A percentile compares a stretch with the other conserved stretches of the same genome.
phyloP scores from a whole-genome alignment of 2,113 vertebrate genomes.

The Bungarus multicinctus region DNA sequence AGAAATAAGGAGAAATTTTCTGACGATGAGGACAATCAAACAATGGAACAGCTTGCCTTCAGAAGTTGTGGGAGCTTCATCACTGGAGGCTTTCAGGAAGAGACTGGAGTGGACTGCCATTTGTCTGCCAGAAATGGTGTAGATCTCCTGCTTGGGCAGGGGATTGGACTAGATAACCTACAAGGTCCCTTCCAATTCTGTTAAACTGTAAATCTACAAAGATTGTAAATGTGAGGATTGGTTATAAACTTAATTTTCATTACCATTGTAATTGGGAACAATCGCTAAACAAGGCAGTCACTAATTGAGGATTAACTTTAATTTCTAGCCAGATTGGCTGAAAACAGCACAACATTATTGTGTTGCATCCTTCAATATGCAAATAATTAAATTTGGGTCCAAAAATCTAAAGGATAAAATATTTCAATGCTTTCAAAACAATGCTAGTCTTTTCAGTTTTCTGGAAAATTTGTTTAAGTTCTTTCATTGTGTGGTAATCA shows the following conservation, averaged over 20 bases:
- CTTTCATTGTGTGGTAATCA: background rate
- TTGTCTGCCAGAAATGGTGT: too few species aligned
- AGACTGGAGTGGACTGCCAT: too few species aligned
- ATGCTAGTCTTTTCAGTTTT: background rate
- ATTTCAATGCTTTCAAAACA: background rate
- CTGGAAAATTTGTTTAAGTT: background rate
- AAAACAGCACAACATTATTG: background rate
- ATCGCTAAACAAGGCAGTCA: background rate
- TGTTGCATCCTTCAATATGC: background rate
- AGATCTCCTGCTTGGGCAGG: too few species aligned
- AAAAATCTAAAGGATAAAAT: background rate
- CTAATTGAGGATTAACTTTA: background rate
- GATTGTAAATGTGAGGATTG: background rate
- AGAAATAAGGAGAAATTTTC: too few species aligned
- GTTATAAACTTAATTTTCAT: background rate
- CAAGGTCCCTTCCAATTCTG: too few species aligned
- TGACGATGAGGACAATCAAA: too few species aligned
- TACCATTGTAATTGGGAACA: background rate
- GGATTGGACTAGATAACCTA: too few species aligned
- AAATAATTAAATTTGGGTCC: background rate
- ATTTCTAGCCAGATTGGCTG: background rate
- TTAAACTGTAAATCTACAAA: too few species aligned
- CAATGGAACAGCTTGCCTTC: too few species aligned
- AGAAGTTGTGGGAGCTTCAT: too few species aligned
- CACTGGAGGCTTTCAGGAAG: too few species aligned